Conservation (phyloP, 1,140 invertebrate species). For the Dryas iulia region DNA sequence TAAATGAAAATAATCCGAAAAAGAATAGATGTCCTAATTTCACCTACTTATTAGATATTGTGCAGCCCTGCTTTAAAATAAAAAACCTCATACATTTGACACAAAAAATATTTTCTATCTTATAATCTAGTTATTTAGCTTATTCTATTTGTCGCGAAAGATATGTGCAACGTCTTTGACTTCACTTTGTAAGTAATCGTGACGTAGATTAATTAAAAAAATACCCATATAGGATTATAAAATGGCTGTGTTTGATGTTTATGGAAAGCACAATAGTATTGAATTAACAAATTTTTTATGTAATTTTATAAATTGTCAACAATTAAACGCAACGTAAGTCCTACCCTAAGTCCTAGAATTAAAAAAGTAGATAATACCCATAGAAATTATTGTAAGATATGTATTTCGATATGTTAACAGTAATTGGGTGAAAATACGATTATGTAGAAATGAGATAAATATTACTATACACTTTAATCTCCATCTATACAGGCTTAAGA, state of each 20-base stretch:
- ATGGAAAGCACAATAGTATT: conserved; percentile 63
- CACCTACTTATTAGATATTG: not conserved
- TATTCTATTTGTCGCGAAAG: not conserved
- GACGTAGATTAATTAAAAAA: conserved; percentile 9
- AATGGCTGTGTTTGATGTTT: conserved; percentile 75
- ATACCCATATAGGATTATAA: conserved; percentile 59
- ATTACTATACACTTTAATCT: too few species aligned
- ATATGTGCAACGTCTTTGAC: not conserved
- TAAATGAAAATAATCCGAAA: not conserved
- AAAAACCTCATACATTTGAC: not conserved
- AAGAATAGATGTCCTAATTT: not conserved
- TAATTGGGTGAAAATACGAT: not conserved
- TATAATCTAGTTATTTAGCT: not conserved
- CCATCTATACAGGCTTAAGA: too few species aligned
- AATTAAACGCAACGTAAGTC: conserved; percentile 8
- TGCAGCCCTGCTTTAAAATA: not conserved
- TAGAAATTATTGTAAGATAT: not conserved
- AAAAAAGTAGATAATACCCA: not conserved
- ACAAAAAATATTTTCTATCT: not conserved
- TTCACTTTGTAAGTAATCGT: not conserved
- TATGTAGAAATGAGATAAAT: too few species aligned
- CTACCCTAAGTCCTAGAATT: conserved; percentile 11
- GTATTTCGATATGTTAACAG: not conserved
- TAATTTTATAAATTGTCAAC: conserved; percentile 51
- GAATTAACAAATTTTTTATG: conserved; percentile 42